phyloP scores from a whole-genome alignment of 2,888 invertebrate genomes.

The Cacoxenus indagator region DNA sequence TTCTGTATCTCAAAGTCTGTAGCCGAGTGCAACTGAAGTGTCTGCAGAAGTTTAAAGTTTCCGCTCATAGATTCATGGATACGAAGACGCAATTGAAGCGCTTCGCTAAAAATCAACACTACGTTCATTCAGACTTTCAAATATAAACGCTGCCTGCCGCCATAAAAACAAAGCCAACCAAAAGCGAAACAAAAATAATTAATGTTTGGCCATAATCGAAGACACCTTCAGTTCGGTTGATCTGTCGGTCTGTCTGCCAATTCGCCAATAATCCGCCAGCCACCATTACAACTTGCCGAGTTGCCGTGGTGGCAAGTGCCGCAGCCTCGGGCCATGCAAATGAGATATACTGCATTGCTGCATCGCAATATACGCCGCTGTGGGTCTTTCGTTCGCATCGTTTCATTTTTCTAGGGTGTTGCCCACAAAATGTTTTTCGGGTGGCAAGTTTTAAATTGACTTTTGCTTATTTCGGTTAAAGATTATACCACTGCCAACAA shows the following conservation, averaged over 20 bases:
- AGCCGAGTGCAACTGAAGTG: slow-evolving; percentile 29
- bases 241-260: slow-evolving; percentile 27
- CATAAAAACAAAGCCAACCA: no score
- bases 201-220: slow-evolving; percentile 66
- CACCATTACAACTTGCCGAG: slow-evolving; percentile 21
- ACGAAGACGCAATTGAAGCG: slow-evolving; percentile 42
- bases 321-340: slow-evolving; percentile 54
- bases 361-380: slow-evolving; percentile 20
- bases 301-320: slow-evolving; percentile 43
- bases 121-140: slow-evolving; percentile 56
- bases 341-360: slow-evolving; percentile 47
- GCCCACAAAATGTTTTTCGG: slow-evolving; percentile 4
- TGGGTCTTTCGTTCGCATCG: neutral
- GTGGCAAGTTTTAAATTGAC: slow-evolving; percentile 9
- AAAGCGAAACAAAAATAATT: slow-evolving; percentile 55
- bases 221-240: slow-evolving; percentile 52
- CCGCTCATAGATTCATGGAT: slow-evolving; percentile 25
- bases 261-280: slow-evolving; percentile 23
- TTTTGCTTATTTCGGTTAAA: slow-evolving; percentile 11
- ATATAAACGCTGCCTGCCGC: slow-evolving; percentile 22
- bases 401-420: neutral
- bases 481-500: neutral
- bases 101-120: slow-evolving; percentile 56
- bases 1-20: slow-evolving; percentile 19
- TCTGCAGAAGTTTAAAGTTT: slow-evolving; percentile 18